Conservation (phyloP, 2,113 vertebrate species). For the Corvus cornix region DNA sequence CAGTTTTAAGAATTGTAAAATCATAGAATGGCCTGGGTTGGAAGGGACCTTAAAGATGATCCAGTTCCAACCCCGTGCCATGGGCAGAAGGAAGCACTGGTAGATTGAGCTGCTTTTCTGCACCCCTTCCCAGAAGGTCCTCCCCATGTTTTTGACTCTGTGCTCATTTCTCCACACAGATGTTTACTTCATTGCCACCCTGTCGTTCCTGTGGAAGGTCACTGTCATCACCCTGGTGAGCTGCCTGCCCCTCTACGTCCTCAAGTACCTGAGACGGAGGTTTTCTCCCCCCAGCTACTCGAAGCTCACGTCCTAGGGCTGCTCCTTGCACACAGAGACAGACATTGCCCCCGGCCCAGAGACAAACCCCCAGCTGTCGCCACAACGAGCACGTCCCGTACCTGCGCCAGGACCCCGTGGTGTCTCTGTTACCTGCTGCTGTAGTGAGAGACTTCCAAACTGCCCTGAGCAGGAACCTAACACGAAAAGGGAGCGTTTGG, state of each 20-base stretch:
- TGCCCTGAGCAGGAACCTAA: neutral
- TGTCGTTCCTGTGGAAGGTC: constrained; percentile 98
- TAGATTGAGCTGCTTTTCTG: neutral
- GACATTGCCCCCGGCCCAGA: neutral
- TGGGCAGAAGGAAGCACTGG: neutral
- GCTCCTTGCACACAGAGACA: neutral
- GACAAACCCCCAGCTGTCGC: constrained; percentile 9
- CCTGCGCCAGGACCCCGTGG: constrained; percentile 31
- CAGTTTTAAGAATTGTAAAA: neutral
- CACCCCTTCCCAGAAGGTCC: neutral
- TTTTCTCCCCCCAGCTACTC: constrained; percentile 98
- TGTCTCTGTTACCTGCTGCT: constrained; percentile 23
- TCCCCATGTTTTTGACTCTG: neutral
- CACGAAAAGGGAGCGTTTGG: neutral
- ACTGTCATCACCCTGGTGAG: constrained; percentile 95
- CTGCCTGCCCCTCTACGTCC: constrained; percentile 95
- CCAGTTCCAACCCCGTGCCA: accelerated
- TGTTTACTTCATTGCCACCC: constrained; percentile 91
- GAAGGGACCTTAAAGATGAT: neutral
- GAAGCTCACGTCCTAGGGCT: constrained; percentile 89
- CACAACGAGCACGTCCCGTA: neutral
- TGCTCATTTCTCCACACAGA: constrained; percentile 73
- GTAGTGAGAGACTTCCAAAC: neutral
- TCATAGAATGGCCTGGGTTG: neutral
- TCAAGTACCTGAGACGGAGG: constrained; percentile 93